Percentiles rank a stretch among this genome's conserved stretches.
Conservation (phyloP, 2,888 invertebrate species). For the Brachylomia viminalis region DNA sequence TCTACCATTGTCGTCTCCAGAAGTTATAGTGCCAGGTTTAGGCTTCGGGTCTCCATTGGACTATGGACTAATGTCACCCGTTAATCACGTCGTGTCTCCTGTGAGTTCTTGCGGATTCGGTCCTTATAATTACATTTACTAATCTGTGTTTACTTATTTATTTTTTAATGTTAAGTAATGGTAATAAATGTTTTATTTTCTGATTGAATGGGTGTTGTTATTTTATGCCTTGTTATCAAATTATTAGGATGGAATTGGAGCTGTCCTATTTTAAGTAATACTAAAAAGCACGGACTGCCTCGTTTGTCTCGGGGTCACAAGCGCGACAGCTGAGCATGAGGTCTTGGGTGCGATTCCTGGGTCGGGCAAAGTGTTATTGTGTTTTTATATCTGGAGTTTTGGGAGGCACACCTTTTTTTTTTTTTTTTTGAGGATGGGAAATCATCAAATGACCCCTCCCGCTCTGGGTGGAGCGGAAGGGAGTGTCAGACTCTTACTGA, state of each 20-base stretch:
- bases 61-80: conserved; percentile 47
- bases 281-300: background rate
- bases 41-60: conserved; percentile 57
- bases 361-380: no score
- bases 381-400: no score
- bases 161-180: conserved; percentile 33
- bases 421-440: no score
- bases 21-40: conserved; percentile 61
- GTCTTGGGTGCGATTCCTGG: no score
- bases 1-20: conserved; percentile 73
- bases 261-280: background rate
- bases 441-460: no score
- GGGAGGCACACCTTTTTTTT: no score
- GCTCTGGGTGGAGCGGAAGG: no score
- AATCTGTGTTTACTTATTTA: conserved; percentile 42
- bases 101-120: conserved; percentile 47
- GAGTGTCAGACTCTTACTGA: no score
- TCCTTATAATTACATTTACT: conserved; percentile 70
- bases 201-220: background rate
- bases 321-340: no score
- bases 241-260: background rate
- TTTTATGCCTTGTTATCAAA: background rate
- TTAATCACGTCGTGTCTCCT: conserved; percentile 9
- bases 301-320: background rate
- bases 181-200: conserved; percentile 16